Evolutionary conservation across 2,888 invertebrate species (phyloP), one percentile per base, ranked within the genome.

Genomic region (Drosophila pseudotakahashii): DNA sequence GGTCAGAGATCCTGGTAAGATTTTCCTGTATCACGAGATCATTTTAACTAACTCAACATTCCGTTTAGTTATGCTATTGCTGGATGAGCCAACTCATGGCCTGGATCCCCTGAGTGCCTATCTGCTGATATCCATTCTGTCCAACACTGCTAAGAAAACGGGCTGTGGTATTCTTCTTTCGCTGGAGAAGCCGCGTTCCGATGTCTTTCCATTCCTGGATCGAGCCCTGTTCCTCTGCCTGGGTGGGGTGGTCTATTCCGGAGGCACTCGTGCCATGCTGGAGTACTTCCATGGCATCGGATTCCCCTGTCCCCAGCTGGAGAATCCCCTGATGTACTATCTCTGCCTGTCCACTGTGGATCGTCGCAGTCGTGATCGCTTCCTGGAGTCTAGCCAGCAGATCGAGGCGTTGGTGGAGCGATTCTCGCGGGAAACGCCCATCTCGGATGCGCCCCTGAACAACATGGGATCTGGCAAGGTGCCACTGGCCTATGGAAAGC

Each of bases 261-360:
- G 98, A 0, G 96, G 97, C 10, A 98, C 98, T 0, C 94, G 97
- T 57, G 96, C 97, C 81, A 96, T 99, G 94, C 93, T 99, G 69
- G 97, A 97, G 89, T 99, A 99, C 92, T 99, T 99, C 92, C 96
- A 97, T 61, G 96, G 96, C 75, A 97, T 99, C 78, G 99, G 99
- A 2, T 98, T 98, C 91, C 98, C 98, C 0, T 99, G 99, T 91
- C 99, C 99, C 0, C 97, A 98, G 90, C 93, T 98, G 52, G 99
- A 99, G 90, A 99, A 99, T 92, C 99, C 99, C 0, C 93, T 99
- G n/a, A 98, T 98, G 96, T 99, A 98, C 92, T 99, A 98, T 90
- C 93, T 94, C 58, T 94, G 94, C 78, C 90, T 94, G 14, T 94
- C 94, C 61, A 94, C 94, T 2, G 94, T 94, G 16, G 94, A 94